A percentile compares a stretch with the other conserved stretches of the same genome.
phyloP scores from a whole-genome alignment of 1,140 invertebrate genomes.

The Limonius californicus region DNA sequence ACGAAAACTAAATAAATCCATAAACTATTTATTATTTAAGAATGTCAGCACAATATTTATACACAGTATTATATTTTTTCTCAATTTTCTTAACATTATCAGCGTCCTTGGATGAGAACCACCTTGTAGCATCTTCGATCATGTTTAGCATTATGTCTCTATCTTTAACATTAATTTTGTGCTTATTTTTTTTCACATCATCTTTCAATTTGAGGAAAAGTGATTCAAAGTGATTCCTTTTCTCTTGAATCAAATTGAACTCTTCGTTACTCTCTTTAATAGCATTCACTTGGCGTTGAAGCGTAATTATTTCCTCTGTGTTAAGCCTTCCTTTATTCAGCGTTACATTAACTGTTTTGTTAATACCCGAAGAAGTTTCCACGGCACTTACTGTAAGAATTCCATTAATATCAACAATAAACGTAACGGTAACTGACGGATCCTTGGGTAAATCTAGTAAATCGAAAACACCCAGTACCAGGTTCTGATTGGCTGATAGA shows the following conservation, averaged over 20 bases:
- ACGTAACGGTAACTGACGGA: slow-evolving; percentile 17
- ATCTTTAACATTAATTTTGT: not conserved
- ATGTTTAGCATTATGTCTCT: not conserved
- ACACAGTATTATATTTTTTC: too few species aligned
- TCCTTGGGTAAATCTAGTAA: slow-evolving; percentile 21
- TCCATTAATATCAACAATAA: slow-evolving; percentile 27
- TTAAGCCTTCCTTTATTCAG: not conserved
- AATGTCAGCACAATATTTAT: too few species aligned
- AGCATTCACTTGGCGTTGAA: not conserved
- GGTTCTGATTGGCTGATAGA: slow-evolving; percentile 23
- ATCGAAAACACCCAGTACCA: slow-evolving; percentile 22
- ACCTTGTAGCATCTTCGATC: not conserved
- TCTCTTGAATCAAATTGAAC: not conserved
- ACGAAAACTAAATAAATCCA: too few species aligned
- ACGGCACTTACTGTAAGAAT: slow-evolving; percentile 24
- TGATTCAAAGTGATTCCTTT: not conserved
- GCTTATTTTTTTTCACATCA: not conserved
- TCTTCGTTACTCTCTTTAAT: not conserved
- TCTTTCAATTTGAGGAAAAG: not conserved
- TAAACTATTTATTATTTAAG: too few species aligned
- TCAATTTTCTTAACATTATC: too few species aligned
- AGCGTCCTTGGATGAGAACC: not conserved
- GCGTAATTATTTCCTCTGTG: not conserved
- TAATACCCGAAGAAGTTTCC: not conserved
- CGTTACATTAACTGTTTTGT: not conserved